phyloP scores from a whole-genome alignment of 1,140 invertebrate genomes.

The Sminthurinus signatus region DNA sequence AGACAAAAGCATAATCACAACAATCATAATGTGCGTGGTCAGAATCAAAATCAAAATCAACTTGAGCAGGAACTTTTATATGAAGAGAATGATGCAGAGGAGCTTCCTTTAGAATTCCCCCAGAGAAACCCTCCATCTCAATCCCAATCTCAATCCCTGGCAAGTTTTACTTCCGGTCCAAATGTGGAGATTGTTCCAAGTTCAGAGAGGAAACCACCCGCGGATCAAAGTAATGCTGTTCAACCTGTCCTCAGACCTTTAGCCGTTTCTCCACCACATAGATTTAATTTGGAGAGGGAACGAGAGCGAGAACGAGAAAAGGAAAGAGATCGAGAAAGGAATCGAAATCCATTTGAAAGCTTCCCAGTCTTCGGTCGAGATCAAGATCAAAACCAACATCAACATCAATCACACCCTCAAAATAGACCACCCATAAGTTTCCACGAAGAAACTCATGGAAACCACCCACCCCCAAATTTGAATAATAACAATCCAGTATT shows the following conservation, averaged over 20 bases:
- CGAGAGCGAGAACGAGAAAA: not conserved
- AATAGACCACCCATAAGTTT: conserved; percentile 15
- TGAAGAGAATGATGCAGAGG: conserved; percentile 4
- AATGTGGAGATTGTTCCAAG: conserved; percentile 40
- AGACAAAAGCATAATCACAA: not conserved
- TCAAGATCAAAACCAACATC: no score
- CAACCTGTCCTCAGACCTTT: conserved; percentile 8
- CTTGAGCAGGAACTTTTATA: not conserved
- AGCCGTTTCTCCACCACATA: not conserved
- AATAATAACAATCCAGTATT: conserved; percentile 3
- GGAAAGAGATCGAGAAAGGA: not conserved
- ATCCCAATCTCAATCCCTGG: not conserved
- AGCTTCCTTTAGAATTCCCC: not conserved
- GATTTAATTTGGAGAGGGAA: conserved; percentile 7
- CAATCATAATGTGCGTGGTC: not conserved
- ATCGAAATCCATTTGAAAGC: no score
- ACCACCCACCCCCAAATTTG: not conserved
- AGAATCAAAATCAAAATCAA: conserved; percentile 5
- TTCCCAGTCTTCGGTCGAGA: no score
- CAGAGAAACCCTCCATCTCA: no score
- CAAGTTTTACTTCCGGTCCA: not conserved
- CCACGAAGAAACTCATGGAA: no score
- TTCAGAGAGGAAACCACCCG: conserved; percentile 38
- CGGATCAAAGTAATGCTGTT: conserved; percentile 39
- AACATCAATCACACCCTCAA: not conserved